Evolutionary conservation across 2,888 invertebrate genomes (phyloP), one percentile per base, ranked within the genome.

Genomic region (Helleia helle): DNA sequence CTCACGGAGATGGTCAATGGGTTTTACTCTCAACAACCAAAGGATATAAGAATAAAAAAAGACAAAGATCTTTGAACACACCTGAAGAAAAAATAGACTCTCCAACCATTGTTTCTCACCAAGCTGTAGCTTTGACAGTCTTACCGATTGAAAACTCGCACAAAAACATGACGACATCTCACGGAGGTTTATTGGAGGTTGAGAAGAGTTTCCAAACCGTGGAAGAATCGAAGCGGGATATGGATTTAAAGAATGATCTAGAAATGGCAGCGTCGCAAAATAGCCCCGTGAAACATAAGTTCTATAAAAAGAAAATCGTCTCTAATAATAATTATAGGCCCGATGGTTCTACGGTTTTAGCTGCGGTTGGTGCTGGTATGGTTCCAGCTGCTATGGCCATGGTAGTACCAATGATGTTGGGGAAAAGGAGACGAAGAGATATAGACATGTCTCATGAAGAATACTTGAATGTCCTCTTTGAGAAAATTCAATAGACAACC

Each of bases 321-420:
- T 36, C 34, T 22, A 17, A 47, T 9, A 17, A 47, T 9, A 74
- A 71, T 42, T 59, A 65, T 1, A 57, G 63, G 37, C 81, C 80
- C 3, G 88, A 90, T 55, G 87, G 87, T 51, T 86, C 90, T 0
- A 88, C 90, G 0, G 86, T 92, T 24, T 61, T 92, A 47, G 91
- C 92, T 4, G 91, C 91, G 1, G 90, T 92, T 0, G 91, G 92
- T 0, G 92, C 93, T 9, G 93, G 93, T 0, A 91, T 93, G 89
- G 86, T 93, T 12, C 93, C 93, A 4, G 93, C 92, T 0, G 91
- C 93, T 0, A 91, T 93, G 89, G 93, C 92, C 0, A 91, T 93
- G 90, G 86, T 93, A 50, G 89, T 93, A 25, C 93, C 93, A 0
- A 89, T 93, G 87, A 90, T 92, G 65, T 75, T 93, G 44, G 90